These are phyloP conservation scores for Philaethria dido DNA, from an alignment of 2,888 invertebrate species.

Conservation along the genomic window DNA sequence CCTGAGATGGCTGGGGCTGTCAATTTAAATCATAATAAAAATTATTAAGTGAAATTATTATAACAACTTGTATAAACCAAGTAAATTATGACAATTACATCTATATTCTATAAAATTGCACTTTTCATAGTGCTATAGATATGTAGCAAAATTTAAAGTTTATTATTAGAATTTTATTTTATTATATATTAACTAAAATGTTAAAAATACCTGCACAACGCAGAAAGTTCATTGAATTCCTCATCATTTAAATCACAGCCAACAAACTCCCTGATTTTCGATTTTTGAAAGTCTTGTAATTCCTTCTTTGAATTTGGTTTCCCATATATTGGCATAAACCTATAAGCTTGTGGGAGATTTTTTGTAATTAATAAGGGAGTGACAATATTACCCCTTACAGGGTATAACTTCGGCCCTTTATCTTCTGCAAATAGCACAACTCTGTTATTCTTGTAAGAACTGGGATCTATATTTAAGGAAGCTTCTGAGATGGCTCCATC, in stretches of 20 bases:
- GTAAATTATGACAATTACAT: too few relatives aligned
- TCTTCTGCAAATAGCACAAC: conserved; percentile 55
- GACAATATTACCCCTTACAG: conserved; percentile 54
- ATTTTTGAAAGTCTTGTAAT: conserved; percentile 52
- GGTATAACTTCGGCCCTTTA: conserved; percentile 59
- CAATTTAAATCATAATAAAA: conserved; percentile 43
- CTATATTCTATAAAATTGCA: too few relatives aligned
- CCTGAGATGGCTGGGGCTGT: conserved; percentile 61
- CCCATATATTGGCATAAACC: conserved; percentile 63
- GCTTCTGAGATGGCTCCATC: background rate
- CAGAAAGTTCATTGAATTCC: conserved; percentile 66
- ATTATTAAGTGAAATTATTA: background rate
- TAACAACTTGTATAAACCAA: too few relatives aligned
- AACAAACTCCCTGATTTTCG: conserved; percentile 63
- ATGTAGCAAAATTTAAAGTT: too few relatives aligned
- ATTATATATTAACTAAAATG: background rate
- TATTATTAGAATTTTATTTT: too few relatives aligned
- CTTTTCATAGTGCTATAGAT: too few relatives aligned
- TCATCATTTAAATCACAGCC: conserved; percentile 64
- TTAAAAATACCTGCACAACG: conserved; percentile 72
- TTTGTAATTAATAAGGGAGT: conserved; percentile 60
- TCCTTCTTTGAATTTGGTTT: conserved; percentile 50
- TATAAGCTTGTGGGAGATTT: conserved; percentile 61
- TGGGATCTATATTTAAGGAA: conserved; percentile 6
- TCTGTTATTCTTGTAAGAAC: conserved; percentile 35